Percentiles rank a stretch among this genome's conserved stretches.
phyloP scores from a whole-genome alignment of 2,888 invertebrate genomes.

The Drosophila emarginata region DNA sequence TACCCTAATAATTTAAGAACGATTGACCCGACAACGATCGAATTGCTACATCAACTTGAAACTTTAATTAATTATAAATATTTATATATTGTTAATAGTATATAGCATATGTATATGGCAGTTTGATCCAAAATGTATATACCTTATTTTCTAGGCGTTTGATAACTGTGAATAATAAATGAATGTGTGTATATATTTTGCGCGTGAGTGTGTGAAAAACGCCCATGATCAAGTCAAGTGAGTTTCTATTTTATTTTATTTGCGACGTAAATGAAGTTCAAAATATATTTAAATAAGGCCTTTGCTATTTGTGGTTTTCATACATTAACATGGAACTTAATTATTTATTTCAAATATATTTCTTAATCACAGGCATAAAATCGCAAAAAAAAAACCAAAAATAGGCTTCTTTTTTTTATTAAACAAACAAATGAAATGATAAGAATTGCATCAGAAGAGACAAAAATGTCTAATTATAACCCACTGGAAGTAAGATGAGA shows the following conservation, averaged over 20 bases:
- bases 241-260: background rate
- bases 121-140: background rate
- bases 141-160: background rate
- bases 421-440: background rate
- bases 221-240: background rate
- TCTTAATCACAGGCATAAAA: background rate
- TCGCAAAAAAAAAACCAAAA: background rate
- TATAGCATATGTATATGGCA: no score
- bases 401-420: no score
- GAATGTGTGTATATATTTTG: background rate
- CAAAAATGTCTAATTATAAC: background rate
- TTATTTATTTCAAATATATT: background rate
- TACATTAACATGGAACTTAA: background rate
- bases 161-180: background rate
- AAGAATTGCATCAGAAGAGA: background rate
- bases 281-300: background rate
- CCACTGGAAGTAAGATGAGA: background rate
- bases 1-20: background rate
- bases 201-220: conserved; percentile 5
- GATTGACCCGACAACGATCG: no score
- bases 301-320: background rate
- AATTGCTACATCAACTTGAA: no score
- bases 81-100: background rate
- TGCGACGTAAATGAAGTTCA: background rate
- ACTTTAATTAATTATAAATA: background rate